Conservation (phyloP, 1,140 invertebrate species). For the Battus philenor region DNA sequence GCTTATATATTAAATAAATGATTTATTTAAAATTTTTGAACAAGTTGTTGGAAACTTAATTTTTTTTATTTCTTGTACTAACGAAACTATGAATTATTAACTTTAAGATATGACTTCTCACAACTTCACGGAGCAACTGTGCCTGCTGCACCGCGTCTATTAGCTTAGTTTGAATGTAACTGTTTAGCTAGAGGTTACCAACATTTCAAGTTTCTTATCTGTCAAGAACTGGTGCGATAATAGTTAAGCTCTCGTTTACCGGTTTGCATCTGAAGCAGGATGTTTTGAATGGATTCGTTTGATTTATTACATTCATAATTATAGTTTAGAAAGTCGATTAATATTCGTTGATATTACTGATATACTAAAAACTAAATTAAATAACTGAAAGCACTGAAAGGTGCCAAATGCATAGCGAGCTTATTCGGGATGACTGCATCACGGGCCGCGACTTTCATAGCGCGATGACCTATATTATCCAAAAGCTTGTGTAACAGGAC, state of each 20-base stretch:
- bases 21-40: too few species aligned
- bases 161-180: conserved; percentile 18
- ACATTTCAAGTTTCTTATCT: conserved; percentile 12
- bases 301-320: too few species aligned
- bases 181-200: conserved; percentile 8
- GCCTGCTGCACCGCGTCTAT: conserved; percentile 12
- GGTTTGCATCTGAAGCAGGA: conserved; percentile 10
- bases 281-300: too few species aligned
- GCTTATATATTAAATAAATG: too few species aligned
- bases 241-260: conserved; percentile 6
- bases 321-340: background rate
- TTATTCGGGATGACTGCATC: background rate
- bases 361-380: background rate
- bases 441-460: background rate
- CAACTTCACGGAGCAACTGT: conserved; percentile 9
- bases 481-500: conserved; percentile 1
- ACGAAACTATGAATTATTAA: too few species aligned
- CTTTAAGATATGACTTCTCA: conserved; percentile 13
- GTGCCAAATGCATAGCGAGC: conserved; percentile 7
- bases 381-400: background rate
- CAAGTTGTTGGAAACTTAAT: too few species aligned
- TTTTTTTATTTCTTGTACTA: too few species aligned
- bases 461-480: conserved; percentile 6
- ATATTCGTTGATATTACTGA: background rate
- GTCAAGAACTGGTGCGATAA: conserved; percentile 16